These are phyloP conservation scores for Sus cebifrons DNA, from an alignment of 2,797 vertebrate genomes.

Conservation along the genomic window DNA sequence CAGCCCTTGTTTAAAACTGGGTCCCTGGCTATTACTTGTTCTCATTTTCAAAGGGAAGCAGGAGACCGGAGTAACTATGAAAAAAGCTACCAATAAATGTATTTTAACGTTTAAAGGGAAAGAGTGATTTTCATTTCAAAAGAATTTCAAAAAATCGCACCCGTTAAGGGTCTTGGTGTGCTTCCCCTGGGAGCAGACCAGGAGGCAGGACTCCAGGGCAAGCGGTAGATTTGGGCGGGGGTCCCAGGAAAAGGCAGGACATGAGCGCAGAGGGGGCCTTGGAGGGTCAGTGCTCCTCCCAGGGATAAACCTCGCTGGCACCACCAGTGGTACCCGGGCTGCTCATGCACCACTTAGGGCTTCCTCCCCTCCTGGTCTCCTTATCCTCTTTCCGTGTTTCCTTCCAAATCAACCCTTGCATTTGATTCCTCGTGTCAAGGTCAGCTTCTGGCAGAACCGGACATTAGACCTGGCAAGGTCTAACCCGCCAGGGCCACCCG, in stretches of 20 bases:
- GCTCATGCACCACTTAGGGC: rapidly evolving
- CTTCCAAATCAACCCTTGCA: background rate
- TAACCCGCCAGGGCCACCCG: background rate
- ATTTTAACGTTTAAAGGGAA: background rate
- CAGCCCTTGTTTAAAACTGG: background rate
- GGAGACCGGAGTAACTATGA: background rate
- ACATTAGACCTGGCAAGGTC: no score
- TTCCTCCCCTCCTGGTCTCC: background rate
- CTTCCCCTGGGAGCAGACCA: background rate
- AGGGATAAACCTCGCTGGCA: rapidly evolving
- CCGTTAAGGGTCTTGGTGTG: background rate
- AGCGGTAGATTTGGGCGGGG: rapidly evolving
- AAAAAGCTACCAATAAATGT: no score
- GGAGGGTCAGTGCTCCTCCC: background rate
- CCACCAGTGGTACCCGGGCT: rapidly evolving
- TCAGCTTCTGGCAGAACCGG: background rate
- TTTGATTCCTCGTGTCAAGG: rapidly evolving
- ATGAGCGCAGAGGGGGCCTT: no score
- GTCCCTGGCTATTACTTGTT: background rate
- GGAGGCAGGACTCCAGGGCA: background rate
- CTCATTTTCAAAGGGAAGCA: background rate
- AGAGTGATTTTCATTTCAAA: background rate
- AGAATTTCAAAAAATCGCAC: background rate
- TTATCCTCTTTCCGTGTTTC: background rate
- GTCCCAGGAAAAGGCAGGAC: background rate